Evolutionary conservation across 2,888 invertebrate genomes (phyloP), one percentile per base, ranked within the genome.

Genomic region (Hirtodrosophila histrioides): DNA sequence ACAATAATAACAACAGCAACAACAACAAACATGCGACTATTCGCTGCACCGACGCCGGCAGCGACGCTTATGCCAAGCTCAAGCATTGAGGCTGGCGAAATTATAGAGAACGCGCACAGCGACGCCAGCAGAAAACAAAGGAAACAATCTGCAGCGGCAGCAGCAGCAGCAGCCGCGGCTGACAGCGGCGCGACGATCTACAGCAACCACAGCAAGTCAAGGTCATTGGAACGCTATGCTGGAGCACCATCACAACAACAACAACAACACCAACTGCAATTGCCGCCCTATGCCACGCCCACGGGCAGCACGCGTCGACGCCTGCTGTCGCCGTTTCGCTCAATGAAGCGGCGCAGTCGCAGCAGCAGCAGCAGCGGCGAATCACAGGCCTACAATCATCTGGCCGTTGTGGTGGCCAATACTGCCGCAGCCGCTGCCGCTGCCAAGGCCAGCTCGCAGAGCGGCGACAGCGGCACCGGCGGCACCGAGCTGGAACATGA

Each of bases 351-450:
- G 0, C 90, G 90, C 65, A 90, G 90, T 75, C 90, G 89, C 57
- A 90, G 90, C 81, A 90, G 90, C 73, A 90, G 89, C 71, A 89
- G 89, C 79, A 90, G 90, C 63, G 88, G 70, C 44, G 86, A 88
- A 7, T 86, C 83, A 6, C 84, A 84, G 31, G 67, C 67, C 64
- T 81, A 78, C 60, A 81, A 76, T 62, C 69, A 75, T 24, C 44
- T 75, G 23, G 70, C 76, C 0, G 55, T 82, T 27, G 87, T 84
- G n/a, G 72, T 86, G 33, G 75, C 78, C 11, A 78, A 75, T 41
- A 76, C 65, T 0, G 75, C 66, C 10, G 73, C 57, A 12, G 66
- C 69, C 23, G 51, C 74, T n/a, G 46, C 51, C 23, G 69, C 70
- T 66, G 61, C 72, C 45, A 86, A 88, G 50, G 75, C 88, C 11